A percentile compares a stretch with the other conserved stretches of the same genome.
phyloP scores from a whole-genome alignment of 2,888 invertebrate species.

The Blera fallax region DNA sequence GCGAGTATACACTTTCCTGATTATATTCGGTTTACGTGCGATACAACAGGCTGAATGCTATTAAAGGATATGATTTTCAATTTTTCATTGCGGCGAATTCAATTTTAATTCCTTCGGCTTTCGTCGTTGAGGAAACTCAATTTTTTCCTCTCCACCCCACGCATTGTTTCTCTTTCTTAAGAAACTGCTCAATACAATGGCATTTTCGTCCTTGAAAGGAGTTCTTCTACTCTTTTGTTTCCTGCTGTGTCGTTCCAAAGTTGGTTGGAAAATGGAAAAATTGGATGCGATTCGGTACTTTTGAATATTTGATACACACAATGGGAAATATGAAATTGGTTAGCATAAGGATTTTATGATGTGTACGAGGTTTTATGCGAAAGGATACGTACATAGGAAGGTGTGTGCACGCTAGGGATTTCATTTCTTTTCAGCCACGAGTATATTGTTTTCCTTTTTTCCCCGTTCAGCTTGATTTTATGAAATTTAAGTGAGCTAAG shows the following conservation, averaged over 20 bases:
- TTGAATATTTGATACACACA: constrained; percentile 71
- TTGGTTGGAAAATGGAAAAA: constrained; percentile 46
- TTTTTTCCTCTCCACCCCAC: not conserved
- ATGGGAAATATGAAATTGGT: constrained; percentile 71
- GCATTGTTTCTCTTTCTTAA: constrained; percentile 5
- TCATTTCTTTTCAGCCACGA: constrained; percentile 21
- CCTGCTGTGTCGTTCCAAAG: constrained; percentile 18
- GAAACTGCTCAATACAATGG: constrained; percentile 49
- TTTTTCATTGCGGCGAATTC: constrained; percentile 68
- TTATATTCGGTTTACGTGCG: not conserved
- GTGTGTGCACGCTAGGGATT: constrained; percentile 17
- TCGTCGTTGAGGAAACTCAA: not conserved
- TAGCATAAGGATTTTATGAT: constrained; percentile 69
- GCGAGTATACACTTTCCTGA: not conserved
- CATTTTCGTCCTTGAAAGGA: constrained; percentile 50
- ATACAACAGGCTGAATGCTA: constrained; percentile 39
- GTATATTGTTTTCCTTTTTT: constrained; percentile 25
- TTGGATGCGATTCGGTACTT: constrained; percentile 68
- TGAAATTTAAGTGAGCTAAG: constrained; percentile 26
- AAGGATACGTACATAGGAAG: constrained; percentile 2
- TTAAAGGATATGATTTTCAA: constrained; percentile 70
- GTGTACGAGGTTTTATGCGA: constrained; percentile 56
- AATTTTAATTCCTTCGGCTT: constrained; percentile 62
- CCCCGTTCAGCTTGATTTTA: constrained; percentile 2
- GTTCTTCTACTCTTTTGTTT: not conserved